Evolutionary conservation across 2,797 vertebrate species (phyloP).

Genomic region (Pelobates cultripes): DNA sequence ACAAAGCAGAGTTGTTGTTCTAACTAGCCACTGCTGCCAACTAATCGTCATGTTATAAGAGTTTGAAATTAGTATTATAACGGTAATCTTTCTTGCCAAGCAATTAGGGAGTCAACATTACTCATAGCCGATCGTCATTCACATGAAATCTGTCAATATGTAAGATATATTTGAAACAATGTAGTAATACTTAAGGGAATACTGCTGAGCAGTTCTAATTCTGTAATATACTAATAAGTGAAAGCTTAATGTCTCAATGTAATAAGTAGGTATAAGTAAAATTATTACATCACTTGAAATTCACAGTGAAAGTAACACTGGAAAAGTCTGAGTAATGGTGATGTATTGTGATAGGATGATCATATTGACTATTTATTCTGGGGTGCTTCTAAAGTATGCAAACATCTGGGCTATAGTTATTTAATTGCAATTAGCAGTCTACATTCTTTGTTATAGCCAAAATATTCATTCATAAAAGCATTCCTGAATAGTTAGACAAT

Average conservation of each 20-base stretch:
- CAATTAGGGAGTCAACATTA: constrained; percentile 23
- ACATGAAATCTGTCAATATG: neutral
- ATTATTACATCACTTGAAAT: neutral
- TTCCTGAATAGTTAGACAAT: no score
- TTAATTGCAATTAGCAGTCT: no score
- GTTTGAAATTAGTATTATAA: constrained; percentile 1
- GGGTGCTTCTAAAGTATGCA: no score
- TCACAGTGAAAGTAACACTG: neutral
- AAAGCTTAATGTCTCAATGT: neutral
- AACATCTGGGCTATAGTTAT: no score
- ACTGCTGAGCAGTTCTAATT: neutral
- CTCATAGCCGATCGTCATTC: constrained; percentile 16
- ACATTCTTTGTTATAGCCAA: no score
- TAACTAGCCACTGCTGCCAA: neutral
- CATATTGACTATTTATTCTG: neutral
- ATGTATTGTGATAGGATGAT: neutral
- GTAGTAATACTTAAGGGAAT: neutral
- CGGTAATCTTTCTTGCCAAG: constrained; percentile 12
- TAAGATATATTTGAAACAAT: constrained; percentile 2
- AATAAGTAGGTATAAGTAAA: neutral
- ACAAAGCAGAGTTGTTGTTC: neutral
- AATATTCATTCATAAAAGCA: no score
- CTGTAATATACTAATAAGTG: neutral
- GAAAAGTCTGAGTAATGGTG: neutral
- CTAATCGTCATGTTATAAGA: constrained; percentile 4